A percentile compares a stretch with the other conserved stretches of the same genome.
These are phyloP conservation scores for Colaptes auratus DNA, from an alignment of 2,113 vertebrate genomes.

Conservation along the genomic window DNA sequence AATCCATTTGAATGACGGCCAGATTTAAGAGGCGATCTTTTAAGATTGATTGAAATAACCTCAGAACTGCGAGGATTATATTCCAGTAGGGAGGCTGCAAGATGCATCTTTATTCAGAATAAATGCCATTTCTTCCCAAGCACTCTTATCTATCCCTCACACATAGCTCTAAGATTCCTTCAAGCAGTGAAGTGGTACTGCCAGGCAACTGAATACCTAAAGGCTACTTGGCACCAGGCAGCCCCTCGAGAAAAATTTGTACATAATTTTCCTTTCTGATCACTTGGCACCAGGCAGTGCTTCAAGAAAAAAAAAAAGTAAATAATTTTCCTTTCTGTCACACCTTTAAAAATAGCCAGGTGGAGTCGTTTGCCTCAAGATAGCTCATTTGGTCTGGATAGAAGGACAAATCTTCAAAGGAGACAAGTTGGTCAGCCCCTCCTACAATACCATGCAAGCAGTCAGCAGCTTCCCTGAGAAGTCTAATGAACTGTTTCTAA, in stretches of 20 bases:
- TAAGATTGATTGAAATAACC: conserved; percentile 52
- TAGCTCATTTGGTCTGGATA: neutral
- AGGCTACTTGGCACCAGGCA: conserved; percentile 12
- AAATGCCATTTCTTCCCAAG: conserved; percentile 41
- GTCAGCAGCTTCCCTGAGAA: neutral
- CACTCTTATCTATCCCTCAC: conserved; percentile 58
- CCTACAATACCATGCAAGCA: neutral
- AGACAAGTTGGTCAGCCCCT: neutral
- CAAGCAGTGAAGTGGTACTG: conserved; percentile 18
- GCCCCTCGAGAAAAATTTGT: conserved; percentile 8
- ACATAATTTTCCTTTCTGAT: neutral
- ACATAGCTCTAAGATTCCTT: conserved; percentile 31
- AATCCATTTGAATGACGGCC: neutral
- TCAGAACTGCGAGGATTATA: conserved; percentile 37
- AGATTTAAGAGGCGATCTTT: conserved; percentile 3
- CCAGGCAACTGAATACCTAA: neutral
- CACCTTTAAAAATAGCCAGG: neutral
- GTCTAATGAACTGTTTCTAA: neutral
- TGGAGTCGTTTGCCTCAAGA: neutral
- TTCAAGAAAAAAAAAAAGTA: neutral
- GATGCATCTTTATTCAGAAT: conserved; percentile 22
- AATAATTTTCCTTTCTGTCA: neutral
- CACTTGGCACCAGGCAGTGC: neutral
- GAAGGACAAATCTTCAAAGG: neutral
- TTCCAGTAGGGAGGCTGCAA: conserved; percentile 21